Percentiles rank a stretch among this genome's conserved stretches.
phyloP scores from a whole-genome alignment of 2,888 invertebrate genomes.

The Enchytraeus crypticus region DNA sequence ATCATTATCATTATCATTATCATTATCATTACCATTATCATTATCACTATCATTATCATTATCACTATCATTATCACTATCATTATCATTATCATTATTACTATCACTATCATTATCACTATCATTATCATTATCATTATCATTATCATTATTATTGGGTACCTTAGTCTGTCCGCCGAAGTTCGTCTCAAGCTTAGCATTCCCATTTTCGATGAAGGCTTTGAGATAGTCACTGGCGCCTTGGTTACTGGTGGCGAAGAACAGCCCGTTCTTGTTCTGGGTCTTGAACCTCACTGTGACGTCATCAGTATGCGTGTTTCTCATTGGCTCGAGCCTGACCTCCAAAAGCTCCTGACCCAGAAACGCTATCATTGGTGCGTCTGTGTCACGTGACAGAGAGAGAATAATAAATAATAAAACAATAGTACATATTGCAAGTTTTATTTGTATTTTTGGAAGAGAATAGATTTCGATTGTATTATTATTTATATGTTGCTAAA shows the following conservation, averaged over 20 bases:
- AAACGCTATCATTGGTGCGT: constrained; percentile 37
- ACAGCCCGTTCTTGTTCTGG: constrained; percentile 32
- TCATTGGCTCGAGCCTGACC: constrained; percentile 24
- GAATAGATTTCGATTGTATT: too few relatives aligned
- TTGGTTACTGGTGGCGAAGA: constrained; percentile 36
- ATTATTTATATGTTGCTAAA: too few relatives aligned
- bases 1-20: too few relatives aligned
- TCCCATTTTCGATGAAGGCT: constrained; percentile 36
- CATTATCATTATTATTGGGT: neutral
- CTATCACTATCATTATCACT: neutral
- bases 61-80: neutral
- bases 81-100: neutral
- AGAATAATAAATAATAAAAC: too few relatives aligned
- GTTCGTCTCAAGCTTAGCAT: constrained; percentile 6
- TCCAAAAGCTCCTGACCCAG: constrained; percentile 32
- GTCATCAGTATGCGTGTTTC: constrained; percentile 38
- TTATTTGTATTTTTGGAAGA: too few relatives aligned
- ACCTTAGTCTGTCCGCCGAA: neutral
- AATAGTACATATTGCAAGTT: too few relatives aligned
- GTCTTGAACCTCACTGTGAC: constrained; percentile 44
- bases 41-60: neutral
- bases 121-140: neutral
- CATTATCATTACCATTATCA: too few relatives aligned
- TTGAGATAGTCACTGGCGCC: constrained; percentile 31
- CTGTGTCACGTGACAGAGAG: too few relatives aligned